Conservation (phyloP, 2,888 invertebrate genomes). For the Bombyx huttoni region DNA sequence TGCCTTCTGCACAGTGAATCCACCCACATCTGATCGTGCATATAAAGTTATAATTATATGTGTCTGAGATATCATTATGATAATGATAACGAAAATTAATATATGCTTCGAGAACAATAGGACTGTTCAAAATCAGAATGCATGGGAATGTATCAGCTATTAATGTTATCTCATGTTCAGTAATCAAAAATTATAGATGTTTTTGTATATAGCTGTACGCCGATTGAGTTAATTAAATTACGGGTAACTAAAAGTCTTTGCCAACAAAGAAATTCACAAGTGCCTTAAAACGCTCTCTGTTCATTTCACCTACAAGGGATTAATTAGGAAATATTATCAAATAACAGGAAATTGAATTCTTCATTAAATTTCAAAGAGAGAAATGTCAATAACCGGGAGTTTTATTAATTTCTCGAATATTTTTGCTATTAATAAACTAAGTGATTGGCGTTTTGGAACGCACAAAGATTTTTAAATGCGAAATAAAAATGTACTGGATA, state of each 20-base stretch:
- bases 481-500: background rate
- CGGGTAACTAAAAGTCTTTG: background rate
- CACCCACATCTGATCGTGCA: too few species aligned
- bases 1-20: too few species aligned
- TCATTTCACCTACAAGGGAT: slow-evolving; percentile 8
- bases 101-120: too few species aligned
- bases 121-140: too few species aligned
- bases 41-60: too few species aligned
- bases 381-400: background rate
- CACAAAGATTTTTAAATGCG: background rate
- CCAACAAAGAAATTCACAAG: slow-evolving; percentile 4
- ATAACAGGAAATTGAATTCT: slow-evolving; percentile 14
- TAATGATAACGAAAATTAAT: too few species aligned
- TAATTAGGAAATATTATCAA: slow-evolving; percentile 13
- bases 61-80: too few species aligned
- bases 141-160: too few species aligned
- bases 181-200: too few species aligned
- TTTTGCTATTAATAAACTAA: background rate
- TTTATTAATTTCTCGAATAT: background rate
- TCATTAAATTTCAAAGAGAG: background rate
- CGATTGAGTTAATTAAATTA: background rate
- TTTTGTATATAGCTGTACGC: background rate
- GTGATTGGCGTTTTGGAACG: background rate
- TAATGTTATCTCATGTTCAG: too few species aligned
- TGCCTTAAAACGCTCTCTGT: background rate